A percentile compares a stretch with the other conserved stretches of the same genome.
Evolutionary conservation across 2,113 vertebrate genomes (phyloP).

Genomic region (Emberiza fucata): DNA sequence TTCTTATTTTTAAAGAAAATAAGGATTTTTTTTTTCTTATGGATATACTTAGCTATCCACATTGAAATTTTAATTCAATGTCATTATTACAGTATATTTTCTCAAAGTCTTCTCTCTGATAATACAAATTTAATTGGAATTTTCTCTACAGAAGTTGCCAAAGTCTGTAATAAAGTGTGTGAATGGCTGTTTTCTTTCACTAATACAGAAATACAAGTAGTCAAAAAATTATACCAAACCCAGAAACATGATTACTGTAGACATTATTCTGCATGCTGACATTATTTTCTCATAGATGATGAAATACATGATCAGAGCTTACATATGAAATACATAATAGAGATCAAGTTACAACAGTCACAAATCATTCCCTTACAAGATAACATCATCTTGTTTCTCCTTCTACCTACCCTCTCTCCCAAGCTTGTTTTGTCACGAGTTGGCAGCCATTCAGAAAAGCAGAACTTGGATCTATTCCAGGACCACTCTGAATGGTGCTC

Average conservation of each 20-base stretch:
- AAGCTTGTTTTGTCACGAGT: background rate
- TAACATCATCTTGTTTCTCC: background rate
- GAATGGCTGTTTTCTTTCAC: background rate
- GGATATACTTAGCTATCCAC: background rate
- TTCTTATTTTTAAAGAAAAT: constrained; percentile 27
- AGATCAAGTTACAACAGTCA: background rate
- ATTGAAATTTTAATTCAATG: constrained; percentile 10
- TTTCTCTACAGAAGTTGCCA: background rate
- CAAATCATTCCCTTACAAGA: background rate
- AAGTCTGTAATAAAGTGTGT: background rate
- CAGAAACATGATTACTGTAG: background rate
- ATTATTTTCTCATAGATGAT: background rate
- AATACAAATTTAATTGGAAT: background rate
- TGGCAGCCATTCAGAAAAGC: background rate
- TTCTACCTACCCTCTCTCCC: background rate
- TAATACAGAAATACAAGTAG: background rate
- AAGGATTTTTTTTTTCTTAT: background rate
- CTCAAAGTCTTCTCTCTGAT: background rate
- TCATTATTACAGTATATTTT: background rate
- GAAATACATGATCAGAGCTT: background rate
- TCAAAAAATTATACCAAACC: background rate
- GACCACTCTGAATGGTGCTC: background rate
- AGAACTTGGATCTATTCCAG: background rate
- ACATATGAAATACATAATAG: background rate
- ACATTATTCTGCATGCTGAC: background rate